Evolutionary conservation across 2,113 vertebrate genomes (phyloP).

Genomic region (Eurypyga helias): DNA sequence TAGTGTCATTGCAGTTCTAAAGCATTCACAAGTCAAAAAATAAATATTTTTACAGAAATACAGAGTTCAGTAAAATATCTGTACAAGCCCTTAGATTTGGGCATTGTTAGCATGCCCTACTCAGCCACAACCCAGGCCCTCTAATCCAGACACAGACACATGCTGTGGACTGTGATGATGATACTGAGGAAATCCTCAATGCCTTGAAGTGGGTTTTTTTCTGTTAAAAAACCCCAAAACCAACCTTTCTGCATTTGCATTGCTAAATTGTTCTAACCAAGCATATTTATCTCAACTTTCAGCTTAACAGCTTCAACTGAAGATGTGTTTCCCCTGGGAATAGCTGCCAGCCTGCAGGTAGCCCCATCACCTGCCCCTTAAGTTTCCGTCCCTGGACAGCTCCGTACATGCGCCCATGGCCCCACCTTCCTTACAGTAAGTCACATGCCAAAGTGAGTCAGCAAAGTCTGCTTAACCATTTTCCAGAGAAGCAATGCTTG

Average conservation of each 20-base stretch:
- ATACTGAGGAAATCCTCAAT: not conserved
- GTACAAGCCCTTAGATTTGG: not conserved
- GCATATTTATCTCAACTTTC: not conserved
- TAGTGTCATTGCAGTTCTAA: not conserved
- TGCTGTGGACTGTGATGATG: not conserved
- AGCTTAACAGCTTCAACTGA: not conserved
- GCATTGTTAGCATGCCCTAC: not conserved
- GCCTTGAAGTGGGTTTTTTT: not conserved
- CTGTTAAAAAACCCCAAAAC: not conserved
- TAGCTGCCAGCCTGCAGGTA: not conserved
- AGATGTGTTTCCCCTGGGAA: not conserved
- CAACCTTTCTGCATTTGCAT: not conserved
- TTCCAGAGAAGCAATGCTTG: not conserved
- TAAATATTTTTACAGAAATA: not conserved
- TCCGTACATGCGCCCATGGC: rapidly evolving
- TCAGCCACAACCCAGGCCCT: not conserved
- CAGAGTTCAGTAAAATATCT: not conserved
- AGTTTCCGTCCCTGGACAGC: not conserved
- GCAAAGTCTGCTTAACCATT: conserved; percentile 30
- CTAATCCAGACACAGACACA: not conserved
- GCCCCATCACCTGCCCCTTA: not conserved
- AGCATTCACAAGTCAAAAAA: no score
- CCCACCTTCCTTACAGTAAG: conserved; percentile 38
- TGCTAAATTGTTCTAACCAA: not conserved
- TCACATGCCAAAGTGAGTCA: conserved; percentile 57